phyloP scores from a whole-genome alignment of 2,888 invertebrate genomes.

The Euplexia lucipara region DNA sequence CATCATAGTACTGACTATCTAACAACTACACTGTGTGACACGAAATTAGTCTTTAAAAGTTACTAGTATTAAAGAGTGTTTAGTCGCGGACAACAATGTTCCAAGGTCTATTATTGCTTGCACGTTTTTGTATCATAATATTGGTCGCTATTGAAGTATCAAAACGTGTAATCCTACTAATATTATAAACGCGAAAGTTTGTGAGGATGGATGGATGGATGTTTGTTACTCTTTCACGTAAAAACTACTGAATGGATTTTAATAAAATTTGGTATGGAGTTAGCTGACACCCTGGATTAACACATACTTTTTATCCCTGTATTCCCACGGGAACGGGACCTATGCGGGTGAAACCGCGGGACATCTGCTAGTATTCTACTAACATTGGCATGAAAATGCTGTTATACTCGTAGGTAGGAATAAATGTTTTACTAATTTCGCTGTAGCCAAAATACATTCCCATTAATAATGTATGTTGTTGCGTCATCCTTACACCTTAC shows the following conservation, averaged over 20 bases:
- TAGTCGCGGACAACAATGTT: not conserved
- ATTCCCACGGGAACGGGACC: too few species aligned
- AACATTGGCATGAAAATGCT: not conserved
- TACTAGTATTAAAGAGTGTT: conserved; percentile 17
- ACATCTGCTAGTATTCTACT: too few species aligned
- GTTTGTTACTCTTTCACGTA: too few species aligned
- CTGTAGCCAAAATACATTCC: not conserved
- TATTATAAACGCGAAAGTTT: too few species aligned
- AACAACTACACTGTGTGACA: conserved; percentile 58
- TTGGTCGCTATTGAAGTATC: not conserved
- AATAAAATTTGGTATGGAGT: too few species aligned
- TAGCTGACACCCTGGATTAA: too few species aligned
- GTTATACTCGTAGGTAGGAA: not conserved
- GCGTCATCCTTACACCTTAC: not conserved
- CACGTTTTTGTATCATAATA: conserved; percentile 16
- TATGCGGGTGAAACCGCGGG: too few species aligned
- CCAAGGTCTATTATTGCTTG: conserved; percentile 26
- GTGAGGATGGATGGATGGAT: too few species aligned
- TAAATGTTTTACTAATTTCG: not conserved
- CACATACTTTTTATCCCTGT: too few species aligned
- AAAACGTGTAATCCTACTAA: not conserved
- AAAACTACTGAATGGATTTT: too few species aligned
- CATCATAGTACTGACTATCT: conserved; percentile 44
- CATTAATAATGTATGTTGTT: not conserved
- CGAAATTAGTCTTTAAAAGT: conserved; percentile 31